Percentiles rank a stretch among this genome's conserved stretches.
phyloP scores from a whole-genome alignment of 2,113 vertebrate species.

The Lepidiolamprologus cunningtoni region DNA sequence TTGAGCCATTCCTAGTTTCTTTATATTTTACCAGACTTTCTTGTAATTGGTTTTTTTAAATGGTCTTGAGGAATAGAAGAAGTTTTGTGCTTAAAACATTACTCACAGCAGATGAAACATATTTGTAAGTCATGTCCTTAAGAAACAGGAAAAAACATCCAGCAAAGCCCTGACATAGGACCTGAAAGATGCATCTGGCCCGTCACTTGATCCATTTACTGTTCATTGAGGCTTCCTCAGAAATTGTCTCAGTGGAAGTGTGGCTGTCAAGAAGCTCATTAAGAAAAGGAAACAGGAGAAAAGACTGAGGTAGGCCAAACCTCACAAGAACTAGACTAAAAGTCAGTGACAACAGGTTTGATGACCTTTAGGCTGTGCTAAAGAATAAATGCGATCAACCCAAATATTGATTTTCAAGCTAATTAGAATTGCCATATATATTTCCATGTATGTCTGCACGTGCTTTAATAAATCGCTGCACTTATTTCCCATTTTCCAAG shows the following conservation, averaged over 20 bases:
- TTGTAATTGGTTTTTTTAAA: not conserved
- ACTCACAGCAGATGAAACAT: not conserved
- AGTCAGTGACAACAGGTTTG: not conserved
- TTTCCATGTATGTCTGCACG: not conserved
- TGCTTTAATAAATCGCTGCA: not conserved
- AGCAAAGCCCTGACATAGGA: not conserved
- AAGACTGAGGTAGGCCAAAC: not conserved
- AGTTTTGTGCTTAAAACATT: not conserved
- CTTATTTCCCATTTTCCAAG: not conserved
- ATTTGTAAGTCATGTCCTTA: not conserved
- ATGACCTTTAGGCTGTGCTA: not conserved
- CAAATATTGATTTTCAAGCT: not conserved
- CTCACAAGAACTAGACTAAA: not conserved
- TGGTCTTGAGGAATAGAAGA: not conserved
- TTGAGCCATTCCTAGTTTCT: not conserved
- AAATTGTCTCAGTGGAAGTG: not conserved
- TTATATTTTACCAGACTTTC: not conserved
- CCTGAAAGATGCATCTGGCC: not conserved
- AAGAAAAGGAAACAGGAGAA: not conserved
- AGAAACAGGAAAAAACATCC: not conserved
- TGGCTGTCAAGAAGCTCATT: not conserved
- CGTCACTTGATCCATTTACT: accelerated
- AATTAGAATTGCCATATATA: not conserved
- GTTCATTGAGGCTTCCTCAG: not conserved
- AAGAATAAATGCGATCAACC: not conserved